These are phyloP conservation scores for Ascaphus truei DNA, from an alignment of 2,113 vertebrate genomes.

Conservation along the genomic window DNA sequence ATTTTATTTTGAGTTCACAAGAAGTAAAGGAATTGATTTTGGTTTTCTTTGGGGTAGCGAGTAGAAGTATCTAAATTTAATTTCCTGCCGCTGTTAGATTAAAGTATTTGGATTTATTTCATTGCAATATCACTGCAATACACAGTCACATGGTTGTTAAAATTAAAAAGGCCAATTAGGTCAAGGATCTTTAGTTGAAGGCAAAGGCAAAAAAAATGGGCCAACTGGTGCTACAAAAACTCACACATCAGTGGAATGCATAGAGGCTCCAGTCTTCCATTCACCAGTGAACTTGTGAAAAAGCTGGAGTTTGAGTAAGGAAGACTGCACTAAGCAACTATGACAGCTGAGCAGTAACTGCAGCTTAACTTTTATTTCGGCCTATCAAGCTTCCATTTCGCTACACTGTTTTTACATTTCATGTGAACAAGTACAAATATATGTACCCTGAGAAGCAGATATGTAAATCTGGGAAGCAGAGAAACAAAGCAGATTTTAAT, in stretches of 20 bases:
- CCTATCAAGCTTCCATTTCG: constrained; percentile 39
- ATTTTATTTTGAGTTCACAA: too few relatives aligned
- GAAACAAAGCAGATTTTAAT: constrained; percentile 82
- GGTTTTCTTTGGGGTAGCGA: too few relatives aligned
- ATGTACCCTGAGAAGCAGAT: constrained; percentile 53
- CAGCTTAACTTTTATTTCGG: background rate
- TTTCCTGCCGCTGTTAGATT: too few relatives aligned
- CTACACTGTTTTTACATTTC: constrained; percentile 11
- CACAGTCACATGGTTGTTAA: too few relatives aligned
- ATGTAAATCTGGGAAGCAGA: constrained; percentile 61
- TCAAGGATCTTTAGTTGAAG: background rate
- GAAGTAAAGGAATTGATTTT: too few relatives aligned
- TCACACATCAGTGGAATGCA: background rate
- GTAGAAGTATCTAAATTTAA: too few relatives aligned
- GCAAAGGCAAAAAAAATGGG: background rate
- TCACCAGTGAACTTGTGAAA: background rate
- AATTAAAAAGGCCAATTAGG: background rate
- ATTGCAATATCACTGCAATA: too few relatives aligned
- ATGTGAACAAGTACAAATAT: constrained; percentile 20
- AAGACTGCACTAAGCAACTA: background rate
- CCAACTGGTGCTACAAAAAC: background rate
- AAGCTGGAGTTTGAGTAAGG: constrained; percentile 7
- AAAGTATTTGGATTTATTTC: too few relatives aligned
- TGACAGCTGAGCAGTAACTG: background rate
- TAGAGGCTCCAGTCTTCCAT: background rate